A percentile compares a stretch with the other conserved stretches of the same genome.
These are phyloP conservation scores for Arion vulgaris DNA, from an alignment of 1,140 invertebrate genomes.

Conservation along the genomic window DNA sequence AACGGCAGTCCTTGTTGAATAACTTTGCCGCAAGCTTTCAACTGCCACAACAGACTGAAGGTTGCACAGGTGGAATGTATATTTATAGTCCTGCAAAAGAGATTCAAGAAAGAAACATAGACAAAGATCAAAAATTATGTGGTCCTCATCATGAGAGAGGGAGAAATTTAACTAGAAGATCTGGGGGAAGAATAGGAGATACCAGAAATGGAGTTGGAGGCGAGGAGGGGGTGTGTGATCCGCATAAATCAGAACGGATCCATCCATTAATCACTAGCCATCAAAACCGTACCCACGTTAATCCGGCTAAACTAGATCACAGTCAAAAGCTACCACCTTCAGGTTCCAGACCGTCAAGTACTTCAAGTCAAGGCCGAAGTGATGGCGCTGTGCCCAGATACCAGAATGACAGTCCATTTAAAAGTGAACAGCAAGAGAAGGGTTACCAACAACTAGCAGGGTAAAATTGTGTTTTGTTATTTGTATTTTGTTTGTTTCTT, in stretches of 20 bases:
- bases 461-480: constrained; percentile 38
- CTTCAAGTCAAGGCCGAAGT: neutral
- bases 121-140: constrained; percentile 10
- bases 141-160: neutral
- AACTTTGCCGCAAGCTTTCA: constrained; percentile 40
- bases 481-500: neutral
- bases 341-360: neutral
- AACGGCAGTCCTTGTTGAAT: constrained; percentile 30
- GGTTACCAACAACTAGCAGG: constrained; percentile 34
- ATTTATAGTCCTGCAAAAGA: constrained; percentile 35
- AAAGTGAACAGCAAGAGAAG: constrained; percentile 40
- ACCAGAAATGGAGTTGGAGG: neutral
- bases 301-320: neutral
- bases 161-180: neutral
- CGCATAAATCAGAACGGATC: neutral
- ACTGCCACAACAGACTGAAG: constrained; percentile 14
- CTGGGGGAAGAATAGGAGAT: neutral
- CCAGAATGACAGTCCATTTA: constrained; percentile 62
- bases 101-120: constrained; percentile 3
- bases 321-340: neutral
- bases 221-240: neutral
- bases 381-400: constrained; percentile 44
- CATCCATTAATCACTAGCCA: constrained; percentile 9
- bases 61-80: constrained; percentile 30
- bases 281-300: neutral